A percentile compares a stretch with the other conserved stretches of the same genome.
phyloP scores from a whole-genome alignment of 23 tunicate species.

The Phallusia fumigata region DNA sequence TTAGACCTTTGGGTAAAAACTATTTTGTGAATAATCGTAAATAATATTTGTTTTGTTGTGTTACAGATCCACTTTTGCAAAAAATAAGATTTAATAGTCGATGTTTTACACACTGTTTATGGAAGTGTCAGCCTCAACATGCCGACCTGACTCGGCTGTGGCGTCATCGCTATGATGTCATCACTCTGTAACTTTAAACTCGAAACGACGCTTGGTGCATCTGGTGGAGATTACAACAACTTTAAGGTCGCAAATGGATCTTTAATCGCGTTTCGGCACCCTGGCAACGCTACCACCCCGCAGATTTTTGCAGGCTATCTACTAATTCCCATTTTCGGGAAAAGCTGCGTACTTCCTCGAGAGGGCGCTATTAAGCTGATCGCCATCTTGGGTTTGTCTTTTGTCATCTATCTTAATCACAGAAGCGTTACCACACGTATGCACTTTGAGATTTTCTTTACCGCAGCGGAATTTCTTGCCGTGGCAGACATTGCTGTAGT shows the following conservation, averaged over 20 bases:
- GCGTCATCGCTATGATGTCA: too few species aligned
- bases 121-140: conserved; percentile 63
- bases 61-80: too few species aligned
- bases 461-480: conserved; percentile 43
- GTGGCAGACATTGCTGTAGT: conserved; percentile 34
- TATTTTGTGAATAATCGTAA: too few species aligned
- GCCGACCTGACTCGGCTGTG: conserved; percentile 50
- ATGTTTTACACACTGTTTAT: conserved; percentile 37
- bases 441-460: conserved; percentile 38
- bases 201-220: conserved; percentile 40
- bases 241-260: conserved; percentile 54
- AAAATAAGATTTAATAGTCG: conserved; percentile 53
- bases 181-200: conserved; percentile 64
- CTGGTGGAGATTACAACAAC: too few species aligned
- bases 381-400: conserved; percentile 6
- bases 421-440: conserved; percentile 39
- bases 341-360: conserved; percentile 32
- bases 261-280: background rate
- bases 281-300: conserved; percentile 13
- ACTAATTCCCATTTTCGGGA: conserved; percentile 31
- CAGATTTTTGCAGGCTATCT: conserved; percentile 48
- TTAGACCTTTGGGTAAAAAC: too few species aligned
- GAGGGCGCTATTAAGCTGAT: conserved; percentile 27
- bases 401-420: conserved; percentile 34
- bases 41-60: too few species aligned